These are phyloP conservation scores for Astreopora myriophthalma DNA, from an alignment of 64 coral and sea anemone genomes.

Conservation along the genomic window DNA sequence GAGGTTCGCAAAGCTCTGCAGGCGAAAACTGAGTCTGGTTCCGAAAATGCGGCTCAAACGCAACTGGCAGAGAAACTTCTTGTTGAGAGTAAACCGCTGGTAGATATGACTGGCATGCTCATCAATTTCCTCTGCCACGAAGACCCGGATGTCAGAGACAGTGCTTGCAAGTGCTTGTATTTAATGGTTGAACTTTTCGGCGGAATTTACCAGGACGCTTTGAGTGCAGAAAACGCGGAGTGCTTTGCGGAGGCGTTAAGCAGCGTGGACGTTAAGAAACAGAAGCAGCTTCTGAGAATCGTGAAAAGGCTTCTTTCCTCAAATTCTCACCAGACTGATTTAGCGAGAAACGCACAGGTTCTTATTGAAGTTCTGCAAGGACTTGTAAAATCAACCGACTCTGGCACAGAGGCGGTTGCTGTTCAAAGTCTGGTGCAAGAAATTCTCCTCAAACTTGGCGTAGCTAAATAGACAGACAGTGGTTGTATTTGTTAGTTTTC, in stretches of 20 bases:
- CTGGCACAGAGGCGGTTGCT: slow-evolving; percentile 8
- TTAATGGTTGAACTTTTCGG: slow-evolving; percentile 94
- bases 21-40: slow-evolving; percentile 47
- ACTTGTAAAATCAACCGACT: neutral
- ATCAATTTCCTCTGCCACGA: slow-evolving; percentile 79
- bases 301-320: slow-evolving; percentile 88
- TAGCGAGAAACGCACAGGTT: neutral
- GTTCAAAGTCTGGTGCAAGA: slow-evolving; percentile 63
- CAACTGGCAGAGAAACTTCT: slow-evolving; percentile 78
- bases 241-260: slow-evolving; percentile 82
- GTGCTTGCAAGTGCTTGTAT: slow-evolving; percentile 79
- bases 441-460: slow-evolving; percentile 65
- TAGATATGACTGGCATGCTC: slow-evolving; percentile 86
- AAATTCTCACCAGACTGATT: slow-evolving; percentile 39
- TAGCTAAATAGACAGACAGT: neutral
- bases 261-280: slow-evolving; percentile 64
- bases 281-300: slow-evolving; percentile 91
- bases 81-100: slow-evolving; percentile 85
- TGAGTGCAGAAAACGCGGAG: slow-evolving; percentile 76
- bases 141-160: slow-evolving; percentile 81
- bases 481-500: neutral
- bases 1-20: slow-evolving; percentile 85
- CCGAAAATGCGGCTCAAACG: slow-evolving; percentile 28
- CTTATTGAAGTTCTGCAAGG: slow-evolving; percentile 59
- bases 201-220: slow-evolving; percentile 78